Conservation (phyloP, 2,888 invertebrate genomes). For the Agonopterix alstromeriana region DNA sequence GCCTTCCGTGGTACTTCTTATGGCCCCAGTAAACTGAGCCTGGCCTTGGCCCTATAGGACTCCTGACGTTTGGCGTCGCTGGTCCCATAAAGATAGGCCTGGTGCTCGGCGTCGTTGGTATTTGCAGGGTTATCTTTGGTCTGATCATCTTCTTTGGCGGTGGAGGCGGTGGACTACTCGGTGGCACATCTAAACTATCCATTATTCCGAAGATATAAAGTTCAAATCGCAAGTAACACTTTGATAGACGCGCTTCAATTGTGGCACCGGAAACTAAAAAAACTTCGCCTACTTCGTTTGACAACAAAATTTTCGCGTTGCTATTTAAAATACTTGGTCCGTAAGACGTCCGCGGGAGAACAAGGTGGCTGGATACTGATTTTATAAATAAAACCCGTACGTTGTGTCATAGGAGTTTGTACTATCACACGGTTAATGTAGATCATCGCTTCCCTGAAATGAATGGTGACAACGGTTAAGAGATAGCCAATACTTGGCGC, state of each 20-base stretch:
- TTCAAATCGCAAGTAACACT: neutral
- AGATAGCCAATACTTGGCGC: no score
- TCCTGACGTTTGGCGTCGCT: conserved; percentile 25
- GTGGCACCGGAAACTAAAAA: neutral
- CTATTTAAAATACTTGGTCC: conserved; percentile 16
- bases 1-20: conserved; percentile 39
- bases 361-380: conserved; percentile 57
- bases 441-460: no score
- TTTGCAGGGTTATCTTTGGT: conserved; percentile 71
- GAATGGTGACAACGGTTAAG: no score
- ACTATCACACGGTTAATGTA: neutral
- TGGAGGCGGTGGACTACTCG: conserved; percentile 55
- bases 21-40: conserved; percentile 36
- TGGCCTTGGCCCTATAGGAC: conserved; percentile 25
- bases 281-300: conserved; percentile 13
- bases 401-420: conserved; percentile 43
- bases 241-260: neutral
- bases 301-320: conserved; percentile 31
- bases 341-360: conserved; percentile 46
- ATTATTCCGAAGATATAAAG: conserved; percentile 16
- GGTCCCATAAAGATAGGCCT: conserved; percentile 18
- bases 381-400: conserved; percentile 66
- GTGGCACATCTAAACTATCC: conserved; percentile 44
- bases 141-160: conserved; percentile 46
- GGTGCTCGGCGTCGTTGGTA: conserved; percentile 35